Evolutionary conservation across 2,888 invertebrate genomes (phyloP), one percentile per base, ranked within the genome.

Genomic region (Aethes cnicana): DNA sequence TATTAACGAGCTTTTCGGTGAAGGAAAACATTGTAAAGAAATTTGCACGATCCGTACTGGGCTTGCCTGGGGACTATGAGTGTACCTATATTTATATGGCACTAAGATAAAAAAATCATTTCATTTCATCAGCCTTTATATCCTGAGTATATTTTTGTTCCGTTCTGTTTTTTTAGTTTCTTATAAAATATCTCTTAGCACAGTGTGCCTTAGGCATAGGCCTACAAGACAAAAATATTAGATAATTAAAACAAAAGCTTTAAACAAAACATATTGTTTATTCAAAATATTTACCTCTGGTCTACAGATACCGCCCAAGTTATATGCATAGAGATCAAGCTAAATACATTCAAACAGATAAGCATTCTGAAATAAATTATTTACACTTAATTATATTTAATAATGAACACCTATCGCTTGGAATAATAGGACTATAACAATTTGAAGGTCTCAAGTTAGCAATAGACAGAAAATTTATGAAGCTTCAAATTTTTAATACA

Each of bases 321-420:
- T n/a, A 39, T 4, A 37, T 18, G 43, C 49, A 43, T 35, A 28
- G 50, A 50, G 50, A 50, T 50, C 43, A 37, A 44, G 36, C 50
- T 25, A 28, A 9, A 43, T 30, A 50, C 17, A 16, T 16, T 35
- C 17, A 43, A 50, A 43, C 37, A 37, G 44, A 49, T 37, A 43
- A 50, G 43, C 50, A 50, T 37, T 30, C 50, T 23, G 17, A 12
- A 50, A 43, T 50, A 50, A 43, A 44, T 44, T 50, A 50, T 50
- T 50, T 44, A 50, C 43, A 44, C 36, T 44, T 50, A 50, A 36
- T 20, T 30, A 41, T 28, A 35, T 26, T 35, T 7, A 49, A 20
- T 43, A 37, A 21, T 25, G 25, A 25, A 35, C 20, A 37, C 37
- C 35, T 30, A 47, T 30, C 28, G 30, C 12, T 17, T 21, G 44